Evolutionary conservation across 2,113 vertebrate genomes (phyloP), one percentile per base, ranked within the genome.

Genomic region (Heterotis niloticus): DNA sequence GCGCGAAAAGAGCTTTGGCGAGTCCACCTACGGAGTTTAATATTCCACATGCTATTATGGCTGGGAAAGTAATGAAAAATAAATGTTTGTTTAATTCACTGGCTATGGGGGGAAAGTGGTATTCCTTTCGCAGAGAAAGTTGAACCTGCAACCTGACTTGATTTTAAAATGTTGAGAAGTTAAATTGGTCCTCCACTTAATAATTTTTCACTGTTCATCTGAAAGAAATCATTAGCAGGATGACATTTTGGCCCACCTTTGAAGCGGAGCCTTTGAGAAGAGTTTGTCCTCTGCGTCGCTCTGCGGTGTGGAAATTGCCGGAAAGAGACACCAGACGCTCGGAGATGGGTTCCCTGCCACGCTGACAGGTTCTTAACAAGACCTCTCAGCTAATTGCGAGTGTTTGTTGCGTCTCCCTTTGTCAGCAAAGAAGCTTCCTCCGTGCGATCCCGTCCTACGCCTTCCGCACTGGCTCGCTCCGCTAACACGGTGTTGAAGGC

Each of bases 51-150:
- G 51, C 29, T 0, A 23, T 57, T 16, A 81, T 84, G 78, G 68
- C 78, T 81, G 71, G 4, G 57, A 77, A 34, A 81, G 84, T 84
- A 85, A 89, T 87, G 78, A 84, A 86, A 88, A 87, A 82, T 85
- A 80, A 89, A 90, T 85, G 80, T 88, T 87, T 86, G 83, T 82
- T 85, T 69, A 78, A 85, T 85, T 78, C n/a, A 23, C 54, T 77
- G 23, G 44, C 23, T 67, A n/a, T 26, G 20, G 57, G 9, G n/a
- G 56, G 34, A 75, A 51, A 62, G 57, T 14, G 29, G 14, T 18
- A 29, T 64, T 64, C 57, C 16, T 11, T 44, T 34, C 72, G 18
- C 24, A 70, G 23, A 72, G 29, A 72, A 29, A 62, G 29, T 64
- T 71, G 12, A 60, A 60, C 20, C 9, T 44, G 7, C 34, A 44